Evolutionary conservation across 2,888 invertebrate genomes (phyloP).

Genomic region (Cantharis rufa): DNA sequence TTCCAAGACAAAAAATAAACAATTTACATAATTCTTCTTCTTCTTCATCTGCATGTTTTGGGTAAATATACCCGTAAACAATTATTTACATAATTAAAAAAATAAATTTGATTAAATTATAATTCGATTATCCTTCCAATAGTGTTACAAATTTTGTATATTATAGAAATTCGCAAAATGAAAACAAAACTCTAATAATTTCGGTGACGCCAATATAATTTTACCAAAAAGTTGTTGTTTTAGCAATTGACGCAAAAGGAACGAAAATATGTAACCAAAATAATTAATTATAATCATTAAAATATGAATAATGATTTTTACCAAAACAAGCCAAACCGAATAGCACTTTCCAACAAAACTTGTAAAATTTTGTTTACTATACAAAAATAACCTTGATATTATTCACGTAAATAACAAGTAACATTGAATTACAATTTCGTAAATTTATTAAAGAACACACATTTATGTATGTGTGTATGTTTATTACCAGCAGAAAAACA

Average conservation of each 20-base stretch:
- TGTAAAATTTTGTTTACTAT: neutral
- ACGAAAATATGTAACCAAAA: neutral
- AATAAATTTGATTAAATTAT: neutral
- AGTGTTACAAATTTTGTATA: neutral
- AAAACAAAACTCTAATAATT: neutral
- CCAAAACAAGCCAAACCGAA: neutral
- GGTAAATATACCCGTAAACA: too few species aligned
- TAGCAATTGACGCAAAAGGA: neutral
- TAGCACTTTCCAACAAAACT: neutral
- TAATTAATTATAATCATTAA: neutral
- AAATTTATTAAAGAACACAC: too few species aligned
- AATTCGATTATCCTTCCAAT: neutral
- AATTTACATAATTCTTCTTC: neutral
- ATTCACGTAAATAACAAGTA: neutral
- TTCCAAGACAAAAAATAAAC: neutral
- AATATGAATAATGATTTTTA: neutral
- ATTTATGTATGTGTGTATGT: too few species aligned
- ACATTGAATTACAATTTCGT: neutral
- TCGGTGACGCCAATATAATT: neutral
- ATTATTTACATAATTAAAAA: neutral
- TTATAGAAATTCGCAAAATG: neutral
- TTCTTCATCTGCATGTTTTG: too few species aligned
- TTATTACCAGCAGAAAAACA: too few species aligned
- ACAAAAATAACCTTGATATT: neutral
- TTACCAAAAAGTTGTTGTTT: neutral